Base-by-base conservation (phyloP, 30 jellyfish, hydroid and myxozoan genomes). In the Hydractinia echinata region DNA sequence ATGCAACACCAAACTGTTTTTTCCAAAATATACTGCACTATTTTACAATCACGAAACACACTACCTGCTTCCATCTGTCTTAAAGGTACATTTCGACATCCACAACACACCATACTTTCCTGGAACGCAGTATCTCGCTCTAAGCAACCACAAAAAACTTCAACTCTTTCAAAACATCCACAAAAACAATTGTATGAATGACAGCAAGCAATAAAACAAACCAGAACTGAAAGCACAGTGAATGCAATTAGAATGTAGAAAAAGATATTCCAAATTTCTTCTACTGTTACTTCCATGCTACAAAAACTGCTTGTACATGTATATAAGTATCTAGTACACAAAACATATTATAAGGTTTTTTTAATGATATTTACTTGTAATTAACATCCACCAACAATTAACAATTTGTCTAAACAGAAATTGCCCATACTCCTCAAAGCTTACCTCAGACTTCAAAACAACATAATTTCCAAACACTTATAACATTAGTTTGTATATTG, bases 91-190 rank as follows among this genome's bases (percentile, higher is more conserved):
- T 64, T 7, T 13, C 74, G 19, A 6, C 18, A 6, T 44, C 74
- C 19, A 13, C 74, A 64, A 64, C 10, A 64, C 7, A 58, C 15
- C 19, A 58, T 0, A 58, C 69, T 7, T 71, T n/a, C 81, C n/a
- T 71, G 60, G n/a, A 20, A 71, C 5, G 81, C 81, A 71, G 30
- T 19, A 19, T 71, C 81, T 19, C 39, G 39, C 81, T 71, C 81
- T 19, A 71, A 19, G 60, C 81, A 71, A 7, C 81, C 81, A 11
- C 39, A 71, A 20, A 8, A 20, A 8, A 51, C 15, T 14, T 58
- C 81, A n/a, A 71, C 67, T 5, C 81, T 54, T 19, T 48, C 53
- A 71, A 71, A 8, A 8, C 7, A 30, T 20, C 53, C 81, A 71
- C 81, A 71, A 15, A 71, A 71, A 51, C 81, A 71, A 19, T 71